phyloP scores from a whole-genome alignment of 2,888 invertebrate species.

The Campoplex nolae region DNA sequence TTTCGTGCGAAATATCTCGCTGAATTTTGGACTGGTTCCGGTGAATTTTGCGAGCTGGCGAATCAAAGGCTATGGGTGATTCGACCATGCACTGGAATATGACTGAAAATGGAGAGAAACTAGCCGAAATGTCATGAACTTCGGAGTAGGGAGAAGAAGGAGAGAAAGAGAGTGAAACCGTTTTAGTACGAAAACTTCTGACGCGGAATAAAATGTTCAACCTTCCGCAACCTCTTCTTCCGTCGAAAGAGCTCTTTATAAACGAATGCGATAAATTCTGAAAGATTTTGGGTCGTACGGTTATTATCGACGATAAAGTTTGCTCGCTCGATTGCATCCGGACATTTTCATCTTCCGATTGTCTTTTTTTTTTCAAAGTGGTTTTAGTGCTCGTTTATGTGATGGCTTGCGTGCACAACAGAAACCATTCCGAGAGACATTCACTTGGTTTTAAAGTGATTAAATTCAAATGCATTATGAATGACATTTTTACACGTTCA shows the following conservation, averaged over 20 bases:
- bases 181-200: conserved; percentile 52
- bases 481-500: not conserved
- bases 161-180: conserved; percentile 25
- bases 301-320: conserved; percentile 65
- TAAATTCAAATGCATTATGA: conserved; percentile 1
- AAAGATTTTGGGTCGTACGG: conserved; percentile 45
- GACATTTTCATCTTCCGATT: conserved; percentile 46
- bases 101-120: conserved; percentile 18
- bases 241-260: conserved; percentile 29
- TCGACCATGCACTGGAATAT: conserved; percentile 19
- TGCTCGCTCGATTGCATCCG: conserved; percentile 52
- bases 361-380: conserved; percentile 20
- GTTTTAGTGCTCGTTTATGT: not conserved
- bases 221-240: conserved; percentile 21
- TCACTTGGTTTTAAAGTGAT: not conserved
- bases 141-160: conserved; percentile 3
- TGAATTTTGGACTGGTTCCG: conserved; percentile 37
- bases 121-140: conserved; percentile 24
- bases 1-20: conserved; percentile 35
- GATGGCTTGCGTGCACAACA: conserved; percentile 4
- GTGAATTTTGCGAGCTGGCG: conserved; percentile 32
- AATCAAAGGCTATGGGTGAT: not conserved
- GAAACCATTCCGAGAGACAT: not conserved
- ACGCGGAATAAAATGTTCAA: conserved; percentile 46
- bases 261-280: conserved; percentile 53